phyloP scores from a whole-genome alignment of 2,797 vertebrate genomes.

The Intellagama lesueurii region DNA sequence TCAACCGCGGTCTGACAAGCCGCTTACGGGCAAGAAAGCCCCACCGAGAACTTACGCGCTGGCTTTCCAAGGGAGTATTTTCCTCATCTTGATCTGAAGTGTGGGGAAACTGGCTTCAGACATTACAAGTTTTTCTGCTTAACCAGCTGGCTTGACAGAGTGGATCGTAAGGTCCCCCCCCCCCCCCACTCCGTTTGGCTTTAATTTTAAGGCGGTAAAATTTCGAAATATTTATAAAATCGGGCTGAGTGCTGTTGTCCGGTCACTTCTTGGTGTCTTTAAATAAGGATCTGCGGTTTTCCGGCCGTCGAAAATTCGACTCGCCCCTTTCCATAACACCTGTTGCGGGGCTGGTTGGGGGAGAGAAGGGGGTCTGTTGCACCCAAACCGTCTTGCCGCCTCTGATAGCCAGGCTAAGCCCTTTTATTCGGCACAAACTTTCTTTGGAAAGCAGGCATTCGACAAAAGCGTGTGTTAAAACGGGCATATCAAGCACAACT shows the following conservation, averaged over 20 bases:
- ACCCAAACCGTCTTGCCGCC: neutral
- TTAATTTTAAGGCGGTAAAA: neutral
- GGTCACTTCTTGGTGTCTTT: neutral
- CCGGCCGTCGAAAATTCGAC: too few relatives aligned
- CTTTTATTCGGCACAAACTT: too few relatives aligned
- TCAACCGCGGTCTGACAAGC: neutral
- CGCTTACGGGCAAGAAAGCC: neutral
- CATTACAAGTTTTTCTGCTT: neutral
- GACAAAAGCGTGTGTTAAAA: neutral
- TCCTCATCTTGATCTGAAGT: neutral
- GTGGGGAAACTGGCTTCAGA: too few relatives aligned
- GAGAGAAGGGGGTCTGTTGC: neutral
- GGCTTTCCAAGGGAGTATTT: neutral
- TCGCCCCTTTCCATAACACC: constrained; percentile 47
- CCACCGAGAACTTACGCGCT: too few relatives aligned
- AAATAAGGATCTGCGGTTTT: neutral
- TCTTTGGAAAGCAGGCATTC: too few relatives aligned
- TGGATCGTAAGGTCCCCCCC: neutral
- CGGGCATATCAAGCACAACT: neutral
- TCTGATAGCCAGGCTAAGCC: neutral
- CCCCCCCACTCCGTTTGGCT: rapidly evolving
- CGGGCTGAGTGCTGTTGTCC: neutral
- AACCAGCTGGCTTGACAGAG: neutral
- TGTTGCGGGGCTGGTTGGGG: constrained; percentile 32
- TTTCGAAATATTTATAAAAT: too few relatives aligned